Evolutionary conservation across 2,113 vertebrate species (phyloP), one percentile per base, ranked within the genome.

Genomic region (Neolamprologus kungweensis): DNA sequence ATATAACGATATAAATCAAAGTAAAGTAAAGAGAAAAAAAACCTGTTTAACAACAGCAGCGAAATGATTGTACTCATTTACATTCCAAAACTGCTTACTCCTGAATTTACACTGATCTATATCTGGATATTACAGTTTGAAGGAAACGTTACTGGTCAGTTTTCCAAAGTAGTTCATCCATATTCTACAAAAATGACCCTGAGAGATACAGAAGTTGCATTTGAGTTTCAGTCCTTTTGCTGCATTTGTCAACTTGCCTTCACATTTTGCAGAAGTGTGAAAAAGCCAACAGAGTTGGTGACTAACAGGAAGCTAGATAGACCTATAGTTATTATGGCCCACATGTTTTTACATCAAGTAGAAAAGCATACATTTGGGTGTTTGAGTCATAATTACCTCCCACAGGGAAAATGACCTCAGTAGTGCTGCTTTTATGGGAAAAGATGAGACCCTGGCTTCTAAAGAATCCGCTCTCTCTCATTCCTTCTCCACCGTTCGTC

Each of bases 321-420:
- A 40, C 51, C 21, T 79, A 26, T 31, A 31, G 63, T 55, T 89
- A 71, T 40, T 84, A 40, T 81, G 68, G 54, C 92, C 84, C 83
- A 88, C 88, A 26, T 55, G 28, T 14, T 89, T 87, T 84, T 47
- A 80, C 33, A 54, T 90, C 90, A 85, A 55, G 60, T 37, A 79
- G 14, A 90, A 84, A 84, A 87, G 65, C 87, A 85, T 33, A 37
- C 47, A 80, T 81, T 17, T 33, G 45, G 71, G 68, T 85, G 91
- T 90, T 86, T 92, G 90, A 92, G 85, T 94, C 89, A 92, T 88
- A 93, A 83, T 87, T 81, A 83, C 84, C 90, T 89, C 94, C 92
- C 81, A 86, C 84, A 21, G 85, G 86, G 87, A 87, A 78, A 87
- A 57, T 1, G 10, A 88, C 89, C 75, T 90, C 33, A 87, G 65